Conservation (phyloP, 2,888 invertebrate genomes). For the Pristionchus arcanus region DNA sequence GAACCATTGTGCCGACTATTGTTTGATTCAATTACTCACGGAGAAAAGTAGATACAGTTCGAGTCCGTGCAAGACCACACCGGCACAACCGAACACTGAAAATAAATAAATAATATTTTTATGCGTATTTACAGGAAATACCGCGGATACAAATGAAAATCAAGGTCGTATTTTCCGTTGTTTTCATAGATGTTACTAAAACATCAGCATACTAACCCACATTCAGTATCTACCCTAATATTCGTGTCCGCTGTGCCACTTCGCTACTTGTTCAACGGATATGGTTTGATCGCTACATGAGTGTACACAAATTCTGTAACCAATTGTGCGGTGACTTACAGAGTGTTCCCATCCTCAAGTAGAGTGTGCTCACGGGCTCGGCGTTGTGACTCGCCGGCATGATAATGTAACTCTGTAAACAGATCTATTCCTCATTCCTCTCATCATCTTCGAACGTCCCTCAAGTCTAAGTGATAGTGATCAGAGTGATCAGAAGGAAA, state of each 20-base stretch:
- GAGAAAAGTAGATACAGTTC: constrained; percentile 41
- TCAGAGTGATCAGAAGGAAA: neutral
- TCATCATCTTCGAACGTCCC: neutral
- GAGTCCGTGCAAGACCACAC: constrained; percentile 40
- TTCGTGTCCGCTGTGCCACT: neutral
- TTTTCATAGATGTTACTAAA: neutral
- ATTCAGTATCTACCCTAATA: neutral
- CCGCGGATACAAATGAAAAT: too few species aligned
- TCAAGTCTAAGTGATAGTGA: neutral
- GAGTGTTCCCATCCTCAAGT: constrained; percentile 53
- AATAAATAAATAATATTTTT: too few species aligned
- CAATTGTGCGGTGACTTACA: constrained; percentile 20
- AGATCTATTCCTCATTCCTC: neutral
- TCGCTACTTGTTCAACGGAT: neutral
- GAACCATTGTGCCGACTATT: neutral
- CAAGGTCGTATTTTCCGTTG: neutral
- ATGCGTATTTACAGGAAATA: too few species aligned
- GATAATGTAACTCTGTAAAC: constrained; percentile 43
- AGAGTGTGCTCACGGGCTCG: constrained; percentile 46
- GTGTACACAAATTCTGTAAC: constrained; percentile 8
- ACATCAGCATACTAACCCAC: neutral
- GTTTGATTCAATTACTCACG: neutral
- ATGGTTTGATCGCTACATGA: neutral
- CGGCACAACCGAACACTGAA: constrained; percentile 51
- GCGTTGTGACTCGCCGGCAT: constrained; percentile 50